A percentile compares a stretch with the other conserved stretches of the same genome.
Evolutionary conservation across 2,888 invertebrate genomes (phyloP).

Genomic region (Limenitis camilla): DNA sequence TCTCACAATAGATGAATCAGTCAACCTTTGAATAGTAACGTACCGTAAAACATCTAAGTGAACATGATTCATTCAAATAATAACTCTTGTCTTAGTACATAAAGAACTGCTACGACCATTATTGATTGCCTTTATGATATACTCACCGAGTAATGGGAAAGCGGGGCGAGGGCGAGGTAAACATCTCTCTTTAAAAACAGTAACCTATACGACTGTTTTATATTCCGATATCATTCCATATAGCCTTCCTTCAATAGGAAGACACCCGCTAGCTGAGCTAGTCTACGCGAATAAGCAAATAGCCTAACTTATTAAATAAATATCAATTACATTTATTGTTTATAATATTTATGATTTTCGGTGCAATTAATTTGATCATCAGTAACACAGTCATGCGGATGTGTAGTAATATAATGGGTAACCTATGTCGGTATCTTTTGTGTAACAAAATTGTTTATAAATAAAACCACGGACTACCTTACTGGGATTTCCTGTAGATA

Average conservation of each 20-base stretch:
- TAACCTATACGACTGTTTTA: slow-evolving; percentile 2
- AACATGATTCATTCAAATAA: slow-evolving; percentile 7
- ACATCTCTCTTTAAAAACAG: neutral
- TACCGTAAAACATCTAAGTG: slow-evolving; percentile 6
- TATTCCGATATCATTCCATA: slow-evolving; percentile 8
- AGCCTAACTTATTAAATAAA: neutral
- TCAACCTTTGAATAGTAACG: slow-evolving; percentile 9
- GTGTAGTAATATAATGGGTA: neutral
- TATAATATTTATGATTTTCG: no score
- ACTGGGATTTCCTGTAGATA: slow-evolving; percentile 22
- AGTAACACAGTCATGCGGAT: slow-evolving; percentile 7
- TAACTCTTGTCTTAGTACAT: slow-evolving; percentile 1
- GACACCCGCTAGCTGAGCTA: slow-evolving; percentile 3
- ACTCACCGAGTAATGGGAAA: no score
- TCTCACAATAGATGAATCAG: slow-evolving; percentile 10
- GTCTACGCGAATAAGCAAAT: neutral
- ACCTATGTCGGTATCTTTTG: neutral
- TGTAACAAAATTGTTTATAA: slow-evolving; percentile 1
- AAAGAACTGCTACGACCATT: neutral
- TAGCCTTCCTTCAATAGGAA: slow-evolving; percentile 10
- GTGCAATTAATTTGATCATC: no score
- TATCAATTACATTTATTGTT: neutral
- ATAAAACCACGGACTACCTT: slow-evolving; percentile 13
- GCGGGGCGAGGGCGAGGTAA: neutral
- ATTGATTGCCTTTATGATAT: neutral